Evolutionary conservation across 2,113 vertebrate genomes (phyloP), one percentile per base, ranked within the genome.

Genomic region (Potamarius usumacintae): DNA sequence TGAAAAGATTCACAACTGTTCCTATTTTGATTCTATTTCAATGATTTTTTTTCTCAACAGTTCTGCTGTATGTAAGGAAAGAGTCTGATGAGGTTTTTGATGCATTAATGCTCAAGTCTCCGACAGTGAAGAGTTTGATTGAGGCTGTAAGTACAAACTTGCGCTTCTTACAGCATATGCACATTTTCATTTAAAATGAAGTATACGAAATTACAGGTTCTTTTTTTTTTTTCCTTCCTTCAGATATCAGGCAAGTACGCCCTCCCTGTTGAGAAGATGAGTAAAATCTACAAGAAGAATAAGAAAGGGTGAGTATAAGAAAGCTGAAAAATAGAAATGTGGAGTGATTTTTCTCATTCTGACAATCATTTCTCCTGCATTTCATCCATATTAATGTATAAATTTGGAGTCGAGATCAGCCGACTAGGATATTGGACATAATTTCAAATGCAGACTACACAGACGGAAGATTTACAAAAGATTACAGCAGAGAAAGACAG

Each of bases 231-330:
- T 88, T 30, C n/a, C n/a, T n/a, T 58, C 78, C 81, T 90, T 42
- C 88, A 99, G 98, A 98, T 99, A 91, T 99, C 98, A 72, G 97
- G 97, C 90, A 99, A 99, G 90, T 99, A 99, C 0, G 96, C 96
- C 5, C 91, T 99, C 72, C 97, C 97, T 5, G 93, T 94, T 52
- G 98, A 99, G 94, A 97, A 97, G 93, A 98, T 98, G 89, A 91
- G 93, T 90, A 99, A 99, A 93, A 96, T 99, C 92, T 99, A 99
- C 93, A 99, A 99, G 95, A 99, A 97, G 90, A 99, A 97, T 95
- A 99, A 98, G 96, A 99, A 99, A 93, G 98, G 98, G 98, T 99
- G 94, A 97, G 97, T 88, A 85, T 42, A 42, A 42, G 42, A 15
- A 76, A 27, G 57, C 11, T 65, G 10, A 78, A 84, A 14, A 15